Evolutionary conservation across 2,888 invertebrate genomes (phyloP).

Genomic region (Rhodophaea formosa): DNA sequence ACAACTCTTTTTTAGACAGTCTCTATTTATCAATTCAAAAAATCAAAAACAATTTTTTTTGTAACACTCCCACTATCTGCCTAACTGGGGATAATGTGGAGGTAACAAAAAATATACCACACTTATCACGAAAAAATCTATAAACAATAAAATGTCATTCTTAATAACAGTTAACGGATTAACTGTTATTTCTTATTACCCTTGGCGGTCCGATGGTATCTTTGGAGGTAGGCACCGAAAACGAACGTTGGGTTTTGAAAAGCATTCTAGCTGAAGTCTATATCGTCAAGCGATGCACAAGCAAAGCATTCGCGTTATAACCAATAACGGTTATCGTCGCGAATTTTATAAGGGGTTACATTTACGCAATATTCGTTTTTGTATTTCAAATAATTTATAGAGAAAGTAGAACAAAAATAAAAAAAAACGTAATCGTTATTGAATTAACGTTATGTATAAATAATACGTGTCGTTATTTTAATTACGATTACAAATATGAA

Average conservation of each 20-base stretch:
- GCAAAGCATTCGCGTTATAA: constrained; percentile 20
- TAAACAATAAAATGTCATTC: too few relatives aligned
- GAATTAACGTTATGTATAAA: not conserved
- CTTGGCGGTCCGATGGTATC: constrained; percentile 81
- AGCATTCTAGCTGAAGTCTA: constrained; percentile 86
- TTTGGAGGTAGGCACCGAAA: constrained; percentile 95
- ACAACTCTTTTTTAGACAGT: too few relatives aligned
- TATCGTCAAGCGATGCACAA: constrained; percentile 48
- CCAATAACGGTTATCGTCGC: constrained; percentile 21
- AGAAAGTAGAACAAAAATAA: not conserved
- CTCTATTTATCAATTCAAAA: too few relatives aligned
- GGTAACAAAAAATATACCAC: too few relatives aligned
- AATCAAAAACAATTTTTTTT: too few relatives aligned
- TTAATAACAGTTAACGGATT: not conserved
- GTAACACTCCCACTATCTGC: too few relatives aligned
- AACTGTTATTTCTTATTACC: constrained; percentile 41
- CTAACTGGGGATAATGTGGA: too few relatives aligned
- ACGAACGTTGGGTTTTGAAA: constrained; percentile 95
- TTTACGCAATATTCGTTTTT: constrained; percentile 30
- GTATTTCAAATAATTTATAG: not conserved
- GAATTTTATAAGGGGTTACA: constrained; percentile 22
- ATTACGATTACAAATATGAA: too few relatives aligned
- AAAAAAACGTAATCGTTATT: not conserved
- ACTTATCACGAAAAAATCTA: too few relatives aligned
- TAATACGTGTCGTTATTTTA: too few relatives aligned